Base-by-base conservation (phyloP, 2,888 invertebrate species). In the Rosalia funebris region DNA sequence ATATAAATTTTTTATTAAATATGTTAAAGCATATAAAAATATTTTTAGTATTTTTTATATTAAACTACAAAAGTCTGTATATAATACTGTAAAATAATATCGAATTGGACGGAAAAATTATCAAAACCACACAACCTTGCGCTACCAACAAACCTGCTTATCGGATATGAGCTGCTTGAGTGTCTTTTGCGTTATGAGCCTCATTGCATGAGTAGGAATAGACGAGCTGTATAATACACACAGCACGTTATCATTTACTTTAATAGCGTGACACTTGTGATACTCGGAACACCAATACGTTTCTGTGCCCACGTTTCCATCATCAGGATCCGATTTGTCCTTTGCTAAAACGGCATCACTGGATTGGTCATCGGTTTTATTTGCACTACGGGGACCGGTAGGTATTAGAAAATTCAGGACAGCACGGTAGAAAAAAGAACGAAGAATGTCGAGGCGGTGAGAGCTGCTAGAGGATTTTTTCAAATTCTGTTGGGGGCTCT, bases 241-340 rank as follows among this genome's bases (percentile, higher is more conserved):
- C 62, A 93, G 84, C 57, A 93, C 82, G 71, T 91, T 86, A 63
- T 88, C 85, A 5, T 84, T 85, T 1, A 85, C 84, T 75, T 87
- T 87, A 14, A 89, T 83, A 0, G 91, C 91, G 75, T 93, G 92
- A 72, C 93, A 92, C 80, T 94, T 94, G 79, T 93, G 91, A 77
- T 92, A 92, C 75, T 95, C 93, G 0, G 92, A 91, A 77, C 90
- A 90, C 89, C 93, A 91, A 77, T 92, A 93, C 0, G 90, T 89
- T 81, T 92, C 92, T 63, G 81, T 81, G 4, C 81, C 82, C 10
- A 76, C 69, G 42, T 81, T 79, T 9, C 74, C 69, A 45, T 77
- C 74, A n/a, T 68, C 58, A 11, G 52, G 31, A 12, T 71, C 65
- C 5, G 54, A 20, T 48, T 69, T 65, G 34, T 64, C 62, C 19